phyloP scores from a whole-genome alignment of 2,797 vertebrate species.

The Manis crassicaudata region DNA sequence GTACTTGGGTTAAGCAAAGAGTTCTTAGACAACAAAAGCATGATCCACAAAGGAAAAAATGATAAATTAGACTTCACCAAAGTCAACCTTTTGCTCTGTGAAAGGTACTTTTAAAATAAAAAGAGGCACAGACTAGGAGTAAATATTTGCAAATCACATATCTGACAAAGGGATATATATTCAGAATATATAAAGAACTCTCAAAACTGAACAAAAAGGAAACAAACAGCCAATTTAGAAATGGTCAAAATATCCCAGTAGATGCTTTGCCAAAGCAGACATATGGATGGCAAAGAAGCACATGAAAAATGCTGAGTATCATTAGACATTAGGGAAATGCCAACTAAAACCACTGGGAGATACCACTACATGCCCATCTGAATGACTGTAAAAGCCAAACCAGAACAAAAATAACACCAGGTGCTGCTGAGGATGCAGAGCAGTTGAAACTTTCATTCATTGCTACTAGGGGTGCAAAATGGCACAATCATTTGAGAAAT shows the following conservation, averaged over 20 bases:
- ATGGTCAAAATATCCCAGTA: background rate
- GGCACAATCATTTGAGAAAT: background rate
- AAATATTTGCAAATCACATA: background rate
- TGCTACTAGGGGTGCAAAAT: background rate
- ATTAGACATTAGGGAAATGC: background rate
- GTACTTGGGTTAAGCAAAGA: background rate
- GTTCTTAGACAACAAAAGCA: background rate
- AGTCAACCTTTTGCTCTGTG: background rate
- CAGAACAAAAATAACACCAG: background rate
- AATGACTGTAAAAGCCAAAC: background rate
- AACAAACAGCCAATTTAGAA: background rate
- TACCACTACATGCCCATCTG: background rate
- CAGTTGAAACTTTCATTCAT: background rate
- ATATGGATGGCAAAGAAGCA: background rate
- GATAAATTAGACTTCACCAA: background rate
- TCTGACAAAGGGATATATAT: background rate
- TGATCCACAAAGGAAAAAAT: background rate
- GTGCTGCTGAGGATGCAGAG: background rate
- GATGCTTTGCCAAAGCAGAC: background rate
- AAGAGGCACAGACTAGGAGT: background rate
- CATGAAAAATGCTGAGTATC: background rate
- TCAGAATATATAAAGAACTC: background rate
- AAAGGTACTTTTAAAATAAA: background rate
- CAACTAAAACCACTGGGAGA: background rate
- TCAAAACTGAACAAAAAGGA: background rate